Evolutionary conservation across 2,888 invertebrate species (phyloP), one percentile per base, ranked within the genome.

Genomic region (Cheilosia scutellata): DNA sequence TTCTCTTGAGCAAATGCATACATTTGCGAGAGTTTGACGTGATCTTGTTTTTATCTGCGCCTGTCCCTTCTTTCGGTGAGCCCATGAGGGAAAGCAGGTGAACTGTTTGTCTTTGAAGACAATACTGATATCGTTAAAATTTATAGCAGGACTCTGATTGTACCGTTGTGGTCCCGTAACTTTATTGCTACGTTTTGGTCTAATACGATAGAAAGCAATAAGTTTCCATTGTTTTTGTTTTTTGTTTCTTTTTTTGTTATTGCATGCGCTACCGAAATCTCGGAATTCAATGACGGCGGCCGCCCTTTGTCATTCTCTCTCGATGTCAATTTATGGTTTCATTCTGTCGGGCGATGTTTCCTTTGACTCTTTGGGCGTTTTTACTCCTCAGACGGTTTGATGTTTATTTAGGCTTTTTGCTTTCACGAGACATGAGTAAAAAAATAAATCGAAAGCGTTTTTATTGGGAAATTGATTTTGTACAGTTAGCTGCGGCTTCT

Each of bases 141-240:
- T 86, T 86, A 86, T 86, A 82, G 86, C 86, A 75, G 80, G 84
- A 84, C 71, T 80, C 65, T 31, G 16, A 66, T 44, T 68, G 75
- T 84, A 84, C 84, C 84, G 84, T 84, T 84, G 80, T 71, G 80
- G 84, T 47, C 53, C 20, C 37, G 74, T 74, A 33, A 75, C 65
- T 80, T 84, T 70, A 84, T 75, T 53, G 80, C 84, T 60, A 44
- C 25, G 27, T 33, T 37, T 20, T 72, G 57, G 66, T 86, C 86
- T 86, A 86, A 86, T 82, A 62, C 71, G 72, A 82, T 86, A 82
- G 86, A 82, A 86, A 82, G 82, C 86, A 86, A 86, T 86, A 86
- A 77, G 86, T 66, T 77, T 63, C 82, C 72, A 86, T 76, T 86
- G 76, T 86, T 57, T 70, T 42, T 77, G 20, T 20, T 20, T 20